Evolutionary conservation across 2,797 vertebrate genomes (phyloP), one percentile per base, ranked within the genome.

Genomic region (Synanceia verrucosa): DNA sequence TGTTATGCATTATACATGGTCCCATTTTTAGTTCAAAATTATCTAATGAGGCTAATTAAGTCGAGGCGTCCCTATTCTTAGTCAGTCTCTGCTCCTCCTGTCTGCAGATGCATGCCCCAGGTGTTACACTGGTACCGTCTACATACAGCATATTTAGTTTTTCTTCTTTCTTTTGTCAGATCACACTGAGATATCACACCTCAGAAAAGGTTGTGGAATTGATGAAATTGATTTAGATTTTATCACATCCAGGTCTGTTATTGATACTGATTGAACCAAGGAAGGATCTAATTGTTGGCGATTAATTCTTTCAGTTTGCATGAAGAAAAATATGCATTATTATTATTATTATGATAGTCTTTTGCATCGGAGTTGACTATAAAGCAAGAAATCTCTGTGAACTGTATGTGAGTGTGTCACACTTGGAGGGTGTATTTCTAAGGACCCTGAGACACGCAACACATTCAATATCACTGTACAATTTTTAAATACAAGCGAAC

Each of bases 21-120:
- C 9, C 85, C 63, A 79, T 89, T 88, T 88, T 83, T 87, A 85
- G 73, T 64, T n/a, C 76, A 21, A 8, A 0, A 69, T 85, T 51
- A 75, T 83, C 89, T 78, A 74, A 79, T 86, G 68, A 74, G 63
- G 52, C 63, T 86, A 86, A 90, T 87, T 84, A 73, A 70, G 37
- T 74, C 31, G 59, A 75, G 70, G 50, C 63, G 65, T 50, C 21
- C 10, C 72, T 87, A 65, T 82, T 87, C 69, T 82, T 80, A 78
- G 71, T 39, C 21, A 5, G n/a, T 6, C 44, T 57, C 57, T 71
- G 73, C 62, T 65, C 52, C 19, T 69, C 67, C 59, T 19, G 43
- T 43, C 73, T 79, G 33, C 28, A 33, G 29, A 21, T n/a, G 9
- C 31, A 50, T 47, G 31, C 36, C 28, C 50, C 34, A 56, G 23